Evolutionary conservation across 2,888 invertebrate genomes (phyloP).

Genomic region (Eubasilissa splendida): DNA sequence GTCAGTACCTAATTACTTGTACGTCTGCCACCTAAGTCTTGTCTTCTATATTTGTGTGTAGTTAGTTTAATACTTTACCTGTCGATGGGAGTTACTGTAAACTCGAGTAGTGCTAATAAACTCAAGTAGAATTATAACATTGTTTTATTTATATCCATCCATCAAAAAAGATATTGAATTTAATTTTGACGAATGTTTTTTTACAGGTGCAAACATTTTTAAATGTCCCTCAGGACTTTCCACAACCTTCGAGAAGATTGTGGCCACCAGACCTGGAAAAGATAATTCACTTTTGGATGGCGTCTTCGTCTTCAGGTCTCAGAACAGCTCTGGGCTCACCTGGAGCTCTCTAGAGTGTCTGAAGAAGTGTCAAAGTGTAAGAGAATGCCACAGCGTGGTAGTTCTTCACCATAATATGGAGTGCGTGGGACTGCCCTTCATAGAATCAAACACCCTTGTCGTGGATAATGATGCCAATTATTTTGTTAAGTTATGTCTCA

Average conservation of each 20-base stretch:
- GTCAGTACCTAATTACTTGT: too few relatives aligned
- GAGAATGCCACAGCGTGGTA: slow-evolving; percentile 69
- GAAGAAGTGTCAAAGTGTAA: slow-evolving; percentile 67
- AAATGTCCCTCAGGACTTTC: slow-evolving; percentile 48
- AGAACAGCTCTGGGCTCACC: slow-evolving; percentile 38
- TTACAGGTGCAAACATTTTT: slow-evolving; percentile 45
- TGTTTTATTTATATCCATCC: not conserved
- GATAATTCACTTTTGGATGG: slow-evolving; percentile 35
- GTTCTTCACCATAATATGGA: slow-evolving; percentile 69
- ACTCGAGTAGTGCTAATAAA: too few relatives aligned
- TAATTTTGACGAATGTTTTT: not conserved
- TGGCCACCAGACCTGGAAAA: slow-evolving; percentile 47
- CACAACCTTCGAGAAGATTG: slow-evolving; percentile 54
- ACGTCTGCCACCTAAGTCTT: too few relatives aligned
- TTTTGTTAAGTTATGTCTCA: slow-evolving; percentile 78
- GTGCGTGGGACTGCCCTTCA: slow-evolving; percentile 68
- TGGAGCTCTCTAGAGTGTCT: slow-evolving; percentile 65
- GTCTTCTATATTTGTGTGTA: too few relatives aligned
- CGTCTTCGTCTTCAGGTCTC: slow-evolving; percentile 45
- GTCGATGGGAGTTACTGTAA: too few relatives aligned
- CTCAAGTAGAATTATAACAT: too few relatives aligned
- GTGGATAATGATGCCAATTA: slow-evolving; percentile 75
- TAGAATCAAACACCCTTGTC: slow-evolving; percentile 62
- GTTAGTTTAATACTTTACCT: too few relatives aligned
- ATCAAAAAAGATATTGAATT: not conserved